Evolutionary conservation across 1,140 invertebrate species (phyloP).

Genomic region (Neotoxoptera formosana): DNA sequence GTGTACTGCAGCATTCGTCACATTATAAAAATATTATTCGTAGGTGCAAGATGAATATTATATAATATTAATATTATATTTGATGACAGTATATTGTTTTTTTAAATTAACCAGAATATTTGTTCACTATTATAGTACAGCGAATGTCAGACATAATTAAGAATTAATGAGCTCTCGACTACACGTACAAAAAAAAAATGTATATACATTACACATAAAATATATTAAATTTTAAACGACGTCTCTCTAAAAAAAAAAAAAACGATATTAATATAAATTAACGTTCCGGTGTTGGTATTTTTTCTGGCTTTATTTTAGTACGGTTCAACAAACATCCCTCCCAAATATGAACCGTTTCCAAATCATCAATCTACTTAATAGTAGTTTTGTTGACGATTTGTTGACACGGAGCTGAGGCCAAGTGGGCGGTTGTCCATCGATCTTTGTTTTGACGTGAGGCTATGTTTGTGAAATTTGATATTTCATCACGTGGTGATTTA

Average conservation of each 20-base stretch:
- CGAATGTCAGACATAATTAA: neutral
- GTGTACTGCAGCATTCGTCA: neutral
- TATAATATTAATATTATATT: too few species aligned
- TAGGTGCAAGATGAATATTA: neutral
- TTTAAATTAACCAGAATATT: neutral
- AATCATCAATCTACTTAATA: conserved; percentile 5
- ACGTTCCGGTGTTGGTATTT: neutral
- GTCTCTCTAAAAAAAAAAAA: neutral
- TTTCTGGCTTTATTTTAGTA: neutral
- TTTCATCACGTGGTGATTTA: conserved; percentile 15
- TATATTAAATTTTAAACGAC: too few species aligned
- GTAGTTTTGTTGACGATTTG: conserved; percentile 29
- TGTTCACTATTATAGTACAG: neutral
- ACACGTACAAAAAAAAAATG: neutral
- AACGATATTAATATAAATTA: neutral
- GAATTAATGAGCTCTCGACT: neutral
- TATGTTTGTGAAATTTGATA: conserved; percentile 16
- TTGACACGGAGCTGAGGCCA: neutral
- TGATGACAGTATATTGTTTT: neutral
- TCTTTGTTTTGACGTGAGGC: neutral
- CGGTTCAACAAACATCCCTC: neutral
- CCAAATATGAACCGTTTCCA: neutral
- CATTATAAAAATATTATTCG: neutral
- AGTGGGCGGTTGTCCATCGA: conserved; percentile 2
- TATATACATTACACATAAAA: neutral